Evolutionary conservation across 2,888 invertebrate genomes (phyloP).

Genomic region (Heliconius sara): DNA sequence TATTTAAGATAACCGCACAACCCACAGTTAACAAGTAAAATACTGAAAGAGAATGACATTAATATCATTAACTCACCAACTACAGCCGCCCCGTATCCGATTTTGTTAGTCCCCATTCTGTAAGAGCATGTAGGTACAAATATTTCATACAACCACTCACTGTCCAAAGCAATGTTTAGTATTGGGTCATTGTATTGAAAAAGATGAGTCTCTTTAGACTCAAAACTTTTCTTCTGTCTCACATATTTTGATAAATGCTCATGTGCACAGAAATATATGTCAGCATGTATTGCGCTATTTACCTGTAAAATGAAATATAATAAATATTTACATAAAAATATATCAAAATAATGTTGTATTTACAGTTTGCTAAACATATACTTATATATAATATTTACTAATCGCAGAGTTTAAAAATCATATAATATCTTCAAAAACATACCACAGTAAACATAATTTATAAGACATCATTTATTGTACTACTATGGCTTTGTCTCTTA

Average conservation of each 20-base stretch:
- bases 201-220: constrained; percentile 53
- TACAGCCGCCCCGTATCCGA: constrained; percentile 94
- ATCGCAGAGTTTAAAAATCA: too few species aligned
- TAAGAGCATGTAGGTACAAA: constrained; percentile 97
- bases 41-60: too few species aligned
- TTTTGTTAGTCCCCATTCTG: constrained; percentile 94
- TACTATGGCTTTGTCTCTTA: too few species aligned
- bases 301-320: constrained; percentile 72
- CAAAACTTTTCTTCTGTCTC: constrained; percentile 62
- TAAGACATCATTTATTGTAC: too few species aligned
- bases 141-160: constrained; percentile 87
- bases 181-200: constrained; percentile 56
- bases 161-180: constrained; percentile 57
- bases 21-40: too few species aligned
- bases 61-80: constrained; percentile 84
- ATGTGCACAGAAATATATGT: constrained; percentile 86
- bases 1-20: too few species aligned
- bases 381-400: too few species aligned
- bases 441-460: too few species aligned
- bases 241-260: constrained; percentile 87
- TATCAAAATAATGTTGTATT: too few species aligned
- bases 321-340: too few species aligned
- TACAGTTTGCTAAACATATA: too few species aligned
- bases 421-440: too few species aligned
- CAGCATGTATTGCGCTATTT: constrained; percentile 84